Percentiles rank a stretch among this genome's conserved stretches.
These are phyloP conservation scores for Pollimyrus isidori DNA, from an alignment of 2,113 vertebrate genomes.

Conservation along the genomic window DNA sequence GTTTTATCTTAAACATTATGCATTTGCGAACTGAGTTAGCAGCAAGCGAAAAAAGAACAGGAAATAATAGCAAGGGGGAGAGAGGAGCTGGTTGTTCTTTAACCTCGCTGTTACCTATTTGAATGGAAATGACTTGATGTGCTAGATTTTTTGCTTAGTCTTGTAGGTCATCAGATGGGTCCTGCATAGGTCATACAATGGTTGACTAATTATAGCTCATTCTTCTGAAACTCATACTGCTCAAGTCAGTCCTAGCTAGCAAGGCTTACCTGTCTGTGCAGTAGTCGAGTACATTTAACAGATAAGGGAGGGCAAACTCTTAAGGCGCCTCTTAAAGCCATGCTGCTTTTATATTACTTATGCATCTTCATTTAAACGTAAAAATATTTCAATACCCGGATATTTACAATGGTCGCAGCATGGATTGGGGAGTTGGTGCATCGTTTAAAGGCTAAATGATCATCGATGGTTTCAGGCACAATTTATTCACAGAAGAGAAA, in stretches of 20 bases:
- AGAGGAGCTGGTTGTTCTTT: conserved; percentile 23
- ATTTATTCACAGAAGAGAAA: background rate
- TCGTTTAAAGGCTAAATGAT: background rate
- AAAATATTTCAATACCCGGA: background rate
- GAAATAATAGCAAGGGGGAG: background rate
- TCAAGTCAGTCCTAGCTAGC: conserved; percentile 35
- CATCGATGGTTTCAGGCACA: background rate
- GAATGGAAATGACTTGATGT: conserved; percentile 45
- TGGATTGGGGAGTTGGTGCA: background rate
- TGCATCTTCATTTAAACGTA: background rate
- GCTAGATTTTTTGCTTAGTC: conserved; percentile 42
- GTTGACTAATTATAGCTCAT: conserved; percentile 63
- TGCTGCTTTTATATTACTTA: background rate
- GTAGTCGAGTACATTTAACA: conserved; percentile 35
- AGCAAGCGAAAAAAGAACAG: background rate
- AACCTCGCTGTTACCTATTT: conserved; percentile 45
- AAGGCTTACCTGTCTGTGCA: conserved; percentile 65
- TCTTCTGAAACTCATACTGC: conserved; percentile 37
- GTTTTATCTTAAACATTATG: background rate
- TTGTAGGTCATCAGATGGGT: conserved; percentile 44
- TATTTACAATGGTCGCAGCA: background rate
- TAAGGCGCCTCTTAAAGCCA: conserved; percentile 28
- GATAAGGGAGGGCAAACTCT: conserved; percentile 22
- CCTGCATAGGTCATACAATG: conserved; percentile 53
- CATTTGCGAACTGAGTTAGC: conserved; percentile 21